Evolutionary conservation across 1,140 invertebrate genomes (phyloP), one percentile per base, ranked within the genome.

Genomic region (Trissolcus basalis): DNA sequence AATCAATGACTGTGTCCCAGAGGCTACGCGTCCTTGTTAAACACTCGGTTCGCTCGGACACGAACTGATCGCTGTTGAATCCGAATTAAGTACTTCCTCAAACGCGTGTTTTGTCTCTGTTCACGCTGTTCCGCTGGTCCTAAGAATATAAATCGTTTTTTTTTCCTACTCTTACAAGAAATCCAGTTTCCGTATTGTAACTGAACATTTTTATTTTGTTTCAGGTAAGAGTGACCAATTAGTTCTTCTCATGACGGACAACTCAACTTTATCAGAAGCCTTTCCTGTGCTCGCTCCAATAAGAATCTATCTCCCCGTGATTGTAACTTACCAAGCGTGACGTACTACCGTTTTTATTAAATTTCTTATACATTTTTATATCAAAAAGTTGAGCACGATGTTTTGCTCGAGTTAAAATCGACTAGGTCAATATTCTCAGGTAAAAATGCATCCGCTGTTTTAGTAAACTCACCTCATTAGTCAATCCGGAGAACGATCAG

Each of bases 281-380:
- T 27, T 3, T 3, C 6, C 19, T 27, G 19, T 27, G 6, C 6
- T 27, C 19, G 19, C 51, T 70, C 43, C 49, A 55, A 70, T 70
- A 56, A 70, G 56, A 48, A 48, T 3, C 19, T 27, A 61, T 61
- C 58, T 15, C 48, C 50, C 50, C 43, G 55, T 63, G 56, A 71
- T 63, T 58, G 63, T 49, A 16, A 58, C 50, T 69, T 60, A 55
- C 43, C 12, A 60, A 54, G 13, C 68, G 41, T 71, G 41, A 64
- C 68, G 53, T 36, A 45, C 59, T 71, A 58, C 68, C 47, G 59
- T 71, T 71, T 71, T 71, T 71, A 53, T 35, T 6, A n/a, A 36
- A 61, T 12, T 12, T 68, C 58, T 56, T 43, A 60, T 32, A 47
- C n/a, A 56, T 27, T 50, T 59, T 51, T 36, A 27, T 27, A 27